Evolutionary conservation across 2,113 vertebrate species (phyloP).

Genomic region (Vulpes lagopus): DNA sequence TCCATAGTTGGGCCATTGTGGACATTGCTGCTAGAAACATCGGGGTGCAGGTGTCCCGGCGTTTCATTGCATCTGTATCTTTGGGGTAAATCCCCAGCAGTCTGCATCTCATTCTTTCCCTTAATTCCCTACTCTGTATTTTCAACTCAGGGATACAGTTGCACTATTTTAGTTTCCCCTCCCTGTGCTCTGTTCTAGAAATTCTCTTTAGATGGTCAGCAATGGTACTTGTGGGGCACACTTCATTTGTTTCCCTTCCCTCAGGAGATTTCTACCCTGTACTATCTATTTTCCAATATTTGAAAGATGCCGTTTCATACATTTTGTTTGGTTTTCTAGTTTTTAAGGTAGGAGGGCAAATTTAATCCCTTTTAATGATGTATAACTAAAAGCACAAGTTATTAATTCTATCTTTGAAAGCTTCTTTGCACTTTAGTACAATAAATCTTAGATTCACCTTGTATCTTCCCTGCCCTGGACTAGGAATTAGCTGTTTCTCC

Average conservation of each 20-base stretch:
- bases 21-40: too few relatives aligned
- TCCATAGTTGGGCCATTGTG: too few relatives aligned
- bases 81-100: too few relatives aligned
- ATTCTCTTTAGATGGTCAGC: not conserved
- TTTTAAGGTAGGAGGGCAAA: not conserved
- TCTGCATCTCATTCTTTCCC: not conserved
- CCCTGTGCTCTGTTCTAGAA: not conserved
- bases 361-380: not conserved
- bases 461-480: not conserved
- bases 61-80: too few relatives aligned
- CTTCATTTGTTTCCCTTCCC: not conserved
- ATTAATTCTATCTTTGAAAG: not conserved
- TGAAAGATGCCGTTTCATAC: not conserved
- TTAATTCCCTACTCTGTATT: not conserved
- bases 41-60: too few relatives aligned
- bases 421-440: not conserved
- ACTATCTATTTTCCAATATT: not conserved
- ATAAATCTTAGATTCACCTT: not conserved
- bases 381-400: not conserved
- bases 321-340: not conserved
- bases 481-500: not conserved
- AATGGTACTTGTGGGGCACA: not conserved
- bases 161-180: not conserved
- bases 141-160: not conserved
- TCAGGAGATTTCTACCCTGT: not conserved